A percentile compares a stretch with the other conserved stretches of the same genome.
Conservation (phyloP, 2,113 vertebrate genomes). For the Ciconia stormi region DNA sequence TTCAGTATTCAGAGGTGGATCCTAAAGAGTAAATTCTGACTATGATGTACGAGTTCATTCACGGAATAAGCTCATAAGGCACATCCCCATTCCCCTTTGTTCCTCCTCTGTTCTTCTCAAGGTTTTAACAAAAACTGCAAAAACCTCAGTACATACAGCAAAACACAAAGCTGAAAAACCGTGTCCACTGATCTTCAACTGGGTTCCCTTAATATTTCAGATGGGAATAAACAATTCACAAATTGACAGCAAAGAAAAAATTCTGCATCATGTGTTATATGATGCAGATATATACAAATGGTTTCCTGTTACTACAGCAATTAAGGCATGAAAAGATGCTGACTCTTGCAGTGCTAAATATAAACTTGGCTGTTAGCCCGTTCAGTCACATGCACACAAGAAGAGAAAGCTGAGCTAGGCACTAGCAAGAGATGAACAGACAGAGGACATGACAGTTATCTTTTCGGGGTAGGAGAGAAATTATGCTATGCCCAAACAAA, state of each 20-base stretch:
- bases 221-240: neutral
- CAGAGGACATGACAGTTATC: neutral
- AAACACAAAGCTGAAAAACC: neutral
- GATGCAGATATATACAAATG: neutral
- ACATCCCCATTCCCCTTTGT: neutral
- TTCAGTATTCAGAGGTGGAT: neutral
- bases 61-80: neutral
- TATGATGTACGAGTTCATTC: neutral
- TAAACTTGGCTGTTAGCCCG: neutral
- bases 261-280: neutral
- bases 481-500: neutral
- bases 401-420: neutral
- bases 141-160: neutral
- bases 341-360: constrained; percentile 46
- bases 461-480: too few relatives aligned
- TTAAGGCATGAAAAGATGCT: constrained; percentile 28
- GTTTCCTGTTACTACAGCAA: constrained; percentile 28
- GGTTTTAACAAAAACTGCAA: neutral
- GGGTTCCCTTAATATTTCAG: neutral
- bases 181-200: neutral
- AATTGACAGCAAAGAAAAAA: neutral
- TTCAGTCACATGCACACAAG: neutral
- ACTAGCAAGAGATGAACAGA: neutral
- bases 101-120: neutral
- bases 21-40: neutral